Evolutionary conservation across 2,888 invertebrate species (phyloP), one percentile per base, ranked within the genome.

Genomic region (Elgonia sp.): DNA sequence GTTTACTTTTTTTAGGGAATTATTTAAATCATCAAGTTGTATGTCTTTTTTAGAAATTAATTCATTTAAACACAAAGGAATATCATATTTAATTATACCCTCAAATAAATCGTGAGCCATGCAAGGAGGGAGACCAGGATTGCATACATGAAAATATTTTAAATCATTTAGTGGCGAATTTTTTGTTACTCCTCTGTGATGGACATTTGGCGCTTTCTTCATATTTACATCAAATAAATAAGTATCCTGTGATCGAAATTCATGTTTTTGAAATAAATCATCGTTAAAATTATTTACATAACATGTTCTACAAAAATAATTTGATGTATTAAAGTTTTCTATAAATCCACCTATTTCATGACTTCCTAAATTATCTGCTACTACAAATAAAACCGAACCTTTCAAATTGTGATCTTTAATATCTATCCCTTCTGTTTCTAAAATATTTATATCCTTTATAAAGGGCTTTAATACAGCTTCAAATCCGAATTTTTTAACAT

Each of bases 291-390:
- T 18, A 42, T 4, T 2, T 14, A 57, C 37, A 46, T 90, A 90
- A 80, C 92, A 92, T 69, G 69, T 90, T 18, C 92, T 72, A 21
- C 92, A 92, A 84, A 92, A 90, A 88, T 90, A 90, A 20, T 65
- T 53, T 29, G 72, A 65, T 16, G 63, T 67, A 84, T 81, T 81
- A 86, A 92, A 92, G 84, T 89, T 91, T 91, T 91, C 90, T 53
- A n/a, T 46, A 89, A 91, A 92, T 21, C 91, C 91, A 40, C 12
- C 9, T 53, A 53, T 16, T 53, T 53, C 16, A 16, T 16, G 53
- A 42, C 42, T 42, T 42, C 42, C 42, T 42, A 42, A 42, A 42
- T 42, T 42, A 42, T 42, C 42, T 9, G 8, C 42, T 42, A 12
- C 42, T 12, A 42, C 42, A 42, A 42, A 42, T 42, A 42, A 7